phyloP scores from a whole-genome alignment of 2,888 invertebrate species.

The Lycia hirtaria region DNA sequence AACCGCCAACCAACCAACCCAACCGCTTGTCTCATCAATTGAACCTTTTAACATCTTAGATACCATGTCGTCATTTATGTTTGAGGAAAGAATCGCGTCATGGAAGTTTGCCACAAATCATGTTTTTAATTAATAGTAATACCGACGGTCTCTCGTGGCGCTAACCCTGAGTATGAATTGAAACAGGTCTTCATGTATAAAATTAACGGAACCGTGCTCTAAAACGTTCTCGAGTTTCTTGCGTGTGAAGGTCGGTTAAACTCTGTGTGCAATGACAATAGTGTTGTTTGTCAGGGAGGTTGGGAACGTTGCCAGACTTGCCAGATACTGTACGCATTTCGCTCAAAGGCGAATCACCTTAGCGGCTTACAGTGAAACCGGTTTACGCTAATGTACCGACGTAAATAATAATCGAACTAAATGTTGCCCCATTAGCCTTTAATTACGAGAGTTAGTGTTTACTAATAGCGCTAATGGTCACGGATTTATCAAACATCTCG shows the following conservation, averaged over 20 bases:
- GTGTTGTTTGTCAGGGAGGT: constrained; percentile 51
- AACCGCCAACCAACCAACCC: constrained; percentile 3
- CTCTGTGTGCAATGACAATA: constrained; percentile 53
- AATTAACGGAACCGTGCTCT: constrained; percentile 46
- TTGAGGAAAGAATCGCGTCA: constrained; percentile 22
- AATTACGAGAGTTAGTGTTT: constrained; percentile 8
- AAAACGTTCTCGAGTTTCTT: constrained; percentile 46
- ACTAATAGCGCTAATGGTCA: constrained; percentile 5
- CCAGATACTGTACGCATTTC: constrained; percentile 60
- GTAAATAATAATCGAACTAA: constrained; percentile 25
- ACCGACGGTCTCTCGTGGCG: constrained; percentile 35
- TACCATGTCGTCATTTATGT: constrained; percentile 46
- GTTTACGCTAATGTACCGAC: constrained; percentile 30
- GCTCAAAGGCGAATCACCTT: constrained; percentile 56
- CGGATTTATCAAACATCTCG: constrained; percentile 7
- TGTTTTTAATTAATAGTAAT: constrained; percentile 41
- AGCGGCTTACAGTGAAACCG: constrained; percentile 44
- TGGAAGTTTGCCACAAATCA: constrained; percentile 41
- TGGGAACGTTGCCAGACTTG: constrained; percentile 65
- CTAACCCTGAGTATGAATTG: constrained; percentile 46
- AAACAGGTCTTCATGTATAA: constrained; percentile 43
- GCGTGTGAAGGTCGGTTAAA: constrained; percentile 52
- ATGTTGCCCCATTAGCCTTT: constrained; percentile 8
- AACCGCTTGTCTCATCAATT: constrained; percentile 42
- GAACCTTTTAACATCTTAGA: constrained; percentile 48